A percentile compares a stretch with the other conserved stretches of the same genome.
phyloP scores from a whole-genome alignment of 2,113 vertebrate species.

The Dipodomys merriami region DNA sequence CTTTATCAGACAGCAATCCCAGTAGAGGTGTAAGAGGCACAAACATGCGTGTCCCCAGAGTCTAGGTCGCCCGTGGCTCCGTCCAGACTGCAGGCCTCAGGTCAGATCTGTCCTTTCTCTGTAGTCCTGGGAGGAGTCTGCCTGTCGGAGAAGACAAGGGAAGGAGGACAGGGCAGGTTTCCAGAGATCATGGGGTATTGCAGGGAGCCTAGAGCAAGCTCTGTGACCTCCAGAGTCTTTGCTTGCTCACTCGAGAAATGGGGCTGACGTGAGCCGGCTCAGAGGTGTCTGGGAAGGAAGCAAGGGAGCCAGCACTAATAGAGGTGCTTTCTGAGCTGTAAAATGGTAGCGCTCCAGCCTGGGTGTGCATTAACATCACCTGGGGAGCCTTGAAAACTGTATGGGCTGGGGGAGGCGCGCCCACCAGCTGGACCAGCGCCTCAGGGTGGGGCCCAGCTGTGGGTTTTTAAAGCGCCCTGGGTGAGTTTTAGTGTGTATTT shows the following conservation, averaged over 20 bases:
- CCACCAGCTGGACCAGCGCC: not conserved
- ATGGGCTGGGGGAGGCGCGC: not conserved
- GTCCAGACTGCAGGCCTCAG: not conserved
- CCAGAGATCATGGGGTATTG: fast-evolving
- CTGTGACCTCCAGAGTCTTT: not conserved
- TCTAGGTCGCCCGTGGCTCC: not conserved
- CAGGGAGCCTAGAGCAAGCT: not conserved
- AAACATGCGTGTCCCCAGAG: fast-evolving
- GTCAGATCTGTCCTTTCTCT: fast-evolving
- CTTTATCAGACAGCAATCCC: not conserved
- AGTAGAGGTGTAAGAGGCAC: not conserved
- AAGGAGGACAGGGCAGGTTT: not conserved
- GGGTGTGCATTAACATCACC: not conserved
- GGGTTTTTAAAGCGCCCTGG: not conserved
- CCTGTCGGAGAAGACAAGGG: not conserved
- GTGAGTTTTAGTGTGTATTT: not conserved
- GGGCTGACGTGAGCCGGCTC: not conserved
- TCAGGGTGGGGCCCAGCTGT: not conserved
- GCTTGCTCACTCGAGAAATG: conserved; percentile 15
- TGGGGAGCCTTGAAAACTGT: not conserved
- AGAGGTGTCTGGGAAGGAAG: not conserved
- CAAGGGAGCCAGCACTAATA: fast-evolving
- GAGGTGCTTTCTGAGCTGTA: not conserved
- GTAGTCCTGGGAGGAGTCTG: not conserved
- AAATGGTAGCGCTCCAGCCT: not conserved